Evolutionary conservation across 1,140 invertebrate species (phyloP).

Genomic region (Euwallacea similis): DNA sequence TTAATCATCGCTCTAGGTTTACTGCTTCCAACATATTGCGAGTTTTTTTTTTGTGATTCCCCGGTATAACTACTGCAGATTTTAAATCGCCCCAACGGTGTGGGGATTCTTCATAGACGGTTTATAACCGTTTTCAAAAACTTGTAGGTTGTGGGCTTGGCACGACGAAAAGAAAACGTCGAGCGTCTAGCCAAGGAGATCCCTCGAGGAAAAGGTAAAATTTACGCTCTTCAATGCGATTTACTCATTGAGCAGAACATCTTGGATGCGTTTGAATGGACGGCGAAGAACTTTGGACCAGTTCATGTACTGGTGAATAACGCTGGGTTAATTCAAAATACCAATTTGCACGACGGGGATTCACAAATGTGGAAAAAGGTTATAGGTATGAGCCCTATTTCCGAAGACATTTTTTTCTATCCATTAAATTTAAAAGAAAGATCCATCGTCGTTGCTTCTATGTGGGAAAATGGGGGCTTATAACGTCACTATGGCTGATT

Average conservation of each 20-base stretch:
- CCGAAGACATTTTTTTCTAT: no score
- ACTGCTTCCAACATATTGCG: no score
- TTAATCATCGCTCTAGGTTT: no score
- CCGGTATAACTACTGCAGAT: no score
- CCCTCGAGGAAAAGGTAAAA: conserved; percentile 43
- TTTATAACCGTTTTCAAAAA: no score
- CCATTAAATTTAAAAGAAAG: no score
- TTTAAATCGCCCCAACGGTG: no score
- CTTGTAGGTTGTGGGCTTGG: conserved; percentile 66
- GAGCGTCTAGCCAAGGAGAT: conserved; percentile 48
- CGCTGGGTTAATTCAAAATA: conserved; percentile 55
- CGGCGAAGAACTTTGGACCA: conserved; percentile 59
- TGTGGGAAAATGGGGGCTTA: no score
- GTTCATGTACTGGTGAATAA: conserved; percentile 70
- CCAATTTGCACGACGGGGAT: conserved; percentile 27
- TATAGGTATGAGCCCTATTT: conserved; percentile 21
- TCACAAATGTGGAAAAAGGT: conserved; percentile 32
- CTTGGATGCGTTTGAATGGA: conserved; percentile 60
- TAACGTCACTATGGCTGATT: no score
- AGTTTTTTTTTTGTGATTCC: no score
- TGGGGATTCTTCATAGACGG: no score
- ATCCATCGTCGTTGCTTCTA: no score
- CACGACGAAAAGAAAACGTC: conserved; percentile 64
- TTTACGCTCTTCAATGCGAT: conserved; percentile 61
- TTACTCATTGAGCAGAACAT: conserved; percentile 62